A percentile compares a stretch with the other conserved stretches of the same genome.
Conservation (phyloP, 2,888 invertebrate genomes). For the Bruchidius siliquastri region DNA sequence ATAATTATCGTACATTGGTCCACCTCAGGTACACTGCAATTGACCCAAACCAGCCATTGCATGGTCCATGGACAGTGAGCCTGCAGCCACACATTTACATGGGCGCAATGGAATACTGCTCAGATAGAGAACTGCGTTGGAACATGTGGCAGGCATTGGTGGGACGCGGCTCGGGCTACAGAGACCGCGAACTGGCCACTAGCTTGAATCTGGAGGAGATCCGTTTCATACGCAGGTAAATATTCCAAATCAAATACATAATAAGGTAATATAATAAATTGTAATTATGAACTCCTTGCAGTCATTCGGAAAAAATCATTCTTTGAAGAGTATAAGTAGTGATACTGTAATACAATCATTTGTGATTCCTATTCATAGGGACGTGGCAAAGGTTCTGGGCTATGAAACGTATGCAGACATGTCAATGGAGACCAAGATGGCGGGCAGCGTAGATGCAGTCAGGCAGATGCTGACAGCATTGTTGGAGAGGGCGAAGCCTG, state of each 20-base stretch:
- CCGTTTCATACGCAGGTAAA: constrained; percentile 52
- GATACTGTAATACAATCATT: too few relatives aligned
- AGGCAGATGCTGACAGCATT: constrained; percentile 64
- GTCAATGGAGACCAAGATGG: constrained; percentile 94
- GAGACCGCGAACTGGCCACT: constrained; percentile 63
- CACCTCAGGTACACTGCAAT: constrained; percentile 56
- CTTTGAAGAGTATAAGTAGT: too few relatives aligned
- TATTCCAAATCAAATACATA: too few relatives aligned
- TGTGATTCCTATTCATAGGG: constrained; percentile 38
- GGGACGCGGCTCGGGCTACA: constrained; percentile 62
- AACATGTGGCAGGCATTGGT: constrained; percentile 80
- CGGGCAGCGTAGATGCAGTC: constrained; percentile 58
- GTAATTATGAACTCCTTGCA: too few relatives aligned
- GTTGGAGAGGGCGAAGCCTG: constrained; percentile 63
- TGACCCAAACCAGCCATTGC: constrained; percentile 54
- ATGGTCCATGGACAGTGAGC: constrained; percentile 82
- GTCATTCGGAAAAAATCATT: too few relatives aligned
- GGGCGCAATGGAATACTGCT: constrained; percentile 80
- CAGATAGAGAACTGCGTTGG: constrained; percentile 71
- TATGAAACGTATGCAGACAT: constrained; percentile 76
- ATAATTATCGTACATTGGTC: too few relatives aligned
- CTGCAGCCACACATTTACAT: constrained; percentile 69
- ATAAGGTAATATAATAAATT: too few relatives aligned
- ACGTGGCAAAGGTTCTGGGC: constrained; percentile 73
- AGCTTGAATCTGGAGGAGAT: constrained; percentile 76